Percentiles rank a stretch among this genome's conserved stretches.
These are phyloP conservation scores for Drosophila anceps DNA, from an alignment of 2,888 invertebrate species.

Conservation along the genomic window DNA sequence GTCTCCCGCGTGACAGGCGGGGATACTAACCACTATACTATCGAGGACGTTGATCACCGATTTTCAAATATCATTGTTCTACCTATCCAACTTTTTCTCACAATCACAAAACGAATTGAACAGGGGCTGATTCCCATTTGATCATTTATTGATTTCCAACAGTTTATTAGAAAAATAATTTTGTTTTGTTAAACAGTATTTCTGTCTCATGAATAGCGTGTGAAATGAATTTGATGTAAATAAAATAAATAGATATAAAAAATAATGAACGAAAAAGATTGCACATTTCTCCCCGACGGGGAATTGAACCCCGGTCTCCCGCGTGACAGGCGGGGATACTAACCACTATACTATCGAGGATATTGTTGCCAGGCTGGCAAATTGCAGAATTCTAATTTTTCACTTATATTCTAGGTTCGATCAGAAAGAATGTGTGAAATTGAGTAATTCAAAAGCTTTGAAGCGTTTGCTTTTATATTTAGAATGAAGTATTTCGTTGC, in stretches of 20 bases:
- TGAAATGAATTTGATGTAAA: not conserved
- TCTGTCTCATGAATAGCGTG: not conserved
- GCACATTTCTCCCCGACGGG: conserved; percentile 53
- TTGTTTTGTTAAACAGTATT: too few species aligned
- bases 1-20: conserved; percentile 70
- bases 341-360: conserved; percentile 74
- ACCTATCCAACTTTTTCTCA: not conserved
- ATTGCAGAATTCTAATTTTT: not conserved
- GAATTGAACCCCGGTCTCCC: conserved; percentile 70
- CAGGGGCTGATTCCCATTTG: not conserved
- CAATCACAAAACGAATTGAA: not conserved
- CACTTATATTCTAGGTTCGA: not conserved
- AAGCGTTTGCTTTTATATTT: too few species aligned
- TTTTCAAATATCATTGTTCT: not conserved
- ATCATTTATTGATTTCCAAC: not conserved
- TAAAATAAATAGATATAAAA: not conserved
- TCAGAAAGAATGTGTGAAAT: not conserved
- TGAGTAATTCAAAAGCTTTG: too few species aligned
- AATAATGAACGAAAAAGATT: not conserved
- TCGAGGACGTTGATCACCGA: conserved; percentile 23
- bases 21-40: conserved; percentile 72
- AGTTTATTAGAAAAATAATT: not conserved
- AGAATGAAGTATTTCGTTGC: too few species aligned
- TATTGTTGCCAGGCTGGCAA: not conserved
- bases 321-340: conserved; percentile 61